Evolutionary conservation across 2,113 vertebrate genomes (phyloP), one percentile per base, ranked within the genome.

Genomic region (Donacobius atricapilla): DNA sequence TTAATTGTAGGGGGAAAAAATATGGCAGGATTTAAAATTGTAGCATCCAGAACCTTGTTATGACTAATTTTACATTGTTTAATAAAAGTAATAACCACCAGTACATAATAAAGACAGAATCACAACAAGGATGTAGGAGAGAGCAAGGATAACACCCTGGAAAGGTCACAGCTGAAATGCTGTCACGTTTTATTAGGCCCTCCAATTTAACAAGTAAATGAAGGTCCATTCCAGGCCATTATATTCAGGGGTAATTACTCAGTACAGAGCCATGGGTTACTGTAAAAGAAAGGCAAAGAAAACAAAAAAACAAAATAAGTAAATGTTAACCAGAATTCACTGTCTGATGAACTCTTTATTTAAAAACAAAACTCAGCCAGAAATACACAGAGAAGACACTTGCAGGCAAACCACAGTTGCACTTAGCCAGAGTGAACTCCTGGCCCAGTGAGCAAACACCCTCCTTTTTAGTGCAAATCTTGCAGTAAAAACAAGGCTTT

Each of bases 221-320:
- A 97, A 98, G 97, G 98, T 98, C 97, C 97, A 98, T 97, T 98
- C 98, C 98, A 98, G 98, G 97, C 97, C 98, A 98, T 98, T 98
- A 98, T 94, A 98, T 98, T 97, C 97, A 35, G 97, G 97, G 97
- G 95, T 97, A 98, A 98, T 98, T 99, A 99, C 98, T 99, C 99
- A 98, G 99, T 99, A 99, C 99, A 99, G 98, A 99, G 99, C 99
- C 99, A 99, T 97, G 99, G 99, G 96, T 99, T 99, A 99, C 99
- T 99, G 99, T 98, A 99, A 99, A 99, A 99, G 98, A 99, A 99
- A 98, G 98, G 98, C 98, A 98, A 98, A 99, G 95, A 95, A 91
- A 94, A 96, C 76, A 97, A 90, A 96, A 54, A 96, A 96, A 88
- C 63, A 95, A 90, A 96, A 97, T 78, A 95, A 96, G 90, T 83